Evolutionary conservation across 2,113 vertebrate genomes (phyloP), one percentile per base, ranked within the genome.

Genomic region (Lanius collurio): DNA sequence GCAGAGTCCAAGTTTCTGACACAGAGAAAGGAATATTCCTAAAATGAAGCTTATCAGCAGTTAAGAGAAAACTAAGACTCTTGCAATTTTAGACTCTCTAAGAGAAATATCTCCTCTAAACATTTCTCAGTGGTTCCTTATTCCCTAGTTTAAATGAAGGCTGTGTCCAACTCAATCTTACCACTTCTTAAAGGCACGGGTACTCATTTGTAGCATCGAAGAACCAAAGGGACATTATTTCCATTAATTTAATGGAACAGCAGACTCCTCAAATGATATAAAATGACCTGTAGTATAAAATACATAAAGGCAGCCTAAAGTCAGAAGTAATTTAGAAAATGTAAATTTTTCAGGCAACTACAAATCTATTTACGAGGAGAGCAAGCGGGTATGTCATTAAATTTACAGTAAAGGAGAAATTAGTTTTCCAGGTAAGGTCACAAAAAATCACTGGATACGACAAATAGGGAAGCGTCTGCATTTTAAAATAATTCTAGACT

Each of bases 391-490:
- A 8, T 30, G 20, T 15, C 35, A 30, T 4, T 56, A 5, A 71
- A 52, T 0, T 19, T 35, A 18, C 5, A 27, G 3, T 1, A 28
- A 13, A 5, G 4, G 8, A 63, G 10, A 89, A 64, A 10, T 1
- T 2, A 0, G 0, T 44, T 85, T 60, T 41, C 12, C 5, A 23
- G 4, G 1, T 2, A 24, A 3, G 2, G 3, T 64, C 6, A 49
- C 15, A 9, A 30, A 30, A 53, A 41, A 16, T 12, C 21, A 15
- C 41, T 4, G 21, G 19, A n/a, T 22, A 27, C 0, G 0, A 39
- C 0, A 0, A 5, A 21, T 2, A 55, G 1, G 6, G 4, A 37
- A 74, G 2, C 26, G 1, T 7, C 11, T 65, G 1, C 0, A 1
- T 24, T 42, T 28, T 23, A 26, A 3, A 47, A 2, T 1, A 12